Percentiles rank a stretch among this genome's conserved stretches.
Conservation (phyloP, 1,140 invertebrate species). For the Pseudomyrmex dendroicus region DNA sequence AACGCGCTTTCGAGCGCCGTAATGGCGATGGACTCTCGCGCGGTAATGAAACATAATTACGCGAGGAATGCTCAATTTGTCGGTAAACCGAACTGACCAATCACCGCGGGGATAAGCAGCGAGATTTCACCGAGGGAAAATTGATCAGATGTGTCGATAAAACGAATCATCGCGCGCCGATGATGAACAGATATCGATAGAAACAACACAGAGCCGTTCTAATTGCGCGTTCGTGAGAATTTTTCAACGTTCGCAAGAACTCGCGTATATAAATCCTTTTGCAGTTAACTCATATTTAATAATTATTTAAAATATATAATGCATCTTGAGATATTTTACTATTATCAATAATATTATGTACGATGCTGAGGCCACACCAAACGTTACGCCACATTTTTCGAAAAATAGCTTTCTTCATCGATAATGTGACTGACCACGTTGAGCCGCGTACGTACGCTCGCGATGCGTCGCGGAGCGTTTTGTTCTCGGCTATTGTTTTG, state of each 20-base stretch:
- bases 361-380: no score
- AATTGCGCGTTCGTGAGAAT: not conserved
- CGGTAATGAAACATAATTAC: slow-evolving; percentile 53
- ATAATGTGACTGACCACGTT: no score
- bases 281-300: no score
- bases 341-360: no score
- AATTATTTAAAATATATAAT: no score
- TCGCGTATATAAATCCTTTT: not conserved
- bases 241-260: not conserved
- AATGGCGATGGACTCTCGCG: slow-evolving; percentile 42
- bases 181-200: not conserved
- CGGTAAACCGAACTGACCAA: slow-evolving; percentile 49
- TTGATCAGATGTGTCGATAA: slow-evolving; percentile 30
- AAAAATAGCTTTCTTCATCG: no score
- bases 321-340: no score
- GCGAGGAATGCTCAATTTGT: slow-evolving; percentile 55
- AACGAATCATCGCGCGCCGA: slow-evolving; percentile 8
- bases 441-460: no score
- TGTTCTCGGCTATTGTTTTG: no score
- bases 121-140: slow-evolving; percentile 44
- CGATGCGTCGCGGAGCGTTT: no score
- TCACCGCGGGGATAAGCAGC: slow-evolving; percentile 33
- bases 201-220: not conserved
- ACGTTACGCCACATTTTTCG: no score
- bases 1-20: slow-evolving; percentile 43